Base-by-base conservation (phyloP, 2,797 vertebrate species). In the Karalla daura region DNA sequence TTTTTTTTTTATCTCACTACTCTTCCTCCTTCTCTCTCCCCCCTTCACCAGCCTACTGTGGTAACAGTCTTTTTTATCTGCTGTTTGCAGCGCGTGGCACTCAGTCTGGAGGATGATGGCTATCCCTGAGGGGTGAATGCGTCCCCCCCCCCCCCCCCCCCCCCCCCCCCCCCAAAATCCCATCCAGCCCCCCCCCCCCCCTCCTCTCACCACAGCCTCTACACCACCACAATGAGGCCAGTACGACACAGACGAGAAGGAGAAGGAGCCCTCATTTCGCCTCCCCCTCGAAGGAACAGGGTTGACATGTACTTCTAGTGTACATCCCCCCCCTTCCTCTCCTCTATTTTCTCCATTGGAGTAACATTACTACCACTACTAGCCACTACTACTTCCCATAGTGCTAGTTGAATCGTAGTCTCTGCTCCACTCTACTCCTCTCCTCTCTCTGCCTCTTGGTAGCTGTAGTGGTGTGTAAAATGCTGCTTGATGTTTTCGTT, bases 91-190 rank as follows among this genome's bases (percentile, higher is more conserved):
- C 96, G 97, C 63, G 96, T 99, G 89, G 97, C 97, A 35, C 89
- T 99, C 80, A 98, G 97, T 94, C 90, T 96, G 87, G 97, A 98
- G 91, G 98, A 99, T 54, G 97, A 99, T 14, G 96, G 96, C 82
- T 94, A 98, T 86, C 98, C 97, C 63, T 99, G 95, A 98, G 91
- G 94, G 91, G 66, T 71, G 76, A 12, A 6, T 3, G 78, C 73
- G 80, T 82, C 76, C 71, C 60, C 62, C 72, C 30, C 44, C 20
- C 51, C 45, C 44, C 53, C 51, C 43, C 45, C 46, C 17, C 58
- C 15, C 50, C 51, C 35, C 15, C 25, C 39, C 50, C 52, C 13
- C 20, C 61, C 70, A 54, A 53, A 32, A 17, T 66, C 72, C 64
- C 58, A 50, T 78, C 81, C 69, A 28, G 74, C 79, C 73, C n/a